Evolutionary conservation across 2,888 invertebrate genomes (phyloP).

Genomic region (Gandaritis pyraliata): DNA sequence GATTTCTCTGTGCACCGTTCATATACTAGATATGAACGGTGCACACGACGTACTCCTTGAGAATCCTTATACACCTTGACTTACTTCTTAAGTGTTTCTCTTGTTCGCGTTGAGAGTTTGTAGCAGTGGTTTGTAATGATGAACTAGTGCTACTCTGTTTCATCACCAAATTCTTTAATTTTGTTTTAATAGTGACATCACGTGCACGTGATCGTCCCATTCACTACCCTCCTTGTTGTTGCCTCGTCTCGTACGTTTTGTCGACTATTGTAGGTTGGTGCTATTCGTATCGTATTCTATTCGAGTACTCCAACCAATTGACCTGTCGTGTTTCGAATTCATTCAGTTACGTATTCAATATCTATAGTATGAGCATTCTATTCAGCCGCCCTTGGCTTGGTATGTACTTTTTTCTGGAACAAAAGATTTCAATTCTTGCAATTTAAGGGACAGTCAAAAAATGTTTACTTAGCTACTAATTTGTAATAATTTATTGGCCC

Average conservation of each 20-base stretch:
- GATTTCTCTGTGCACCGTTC: background rate
- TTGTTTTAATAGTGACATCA: background rate
- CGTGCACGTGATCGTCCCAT: background rate
- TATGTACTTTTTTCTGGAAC: background rate
- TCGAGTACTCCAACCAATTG: conserved; percentile 22
- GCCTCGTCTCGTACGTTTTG: background rate
- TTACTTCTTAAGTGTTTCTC: background rate
- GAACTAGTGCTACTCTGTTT: too few species aligned
- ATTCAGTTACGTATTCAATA: conserved; percentile 17
- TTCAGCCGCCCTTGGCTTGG: background rate
- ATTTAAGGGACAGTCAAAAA: background rate
- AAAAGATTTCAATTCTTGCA: background rate
- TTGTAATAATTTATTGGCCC: background rate
- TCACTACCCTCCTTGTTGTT: background rate
- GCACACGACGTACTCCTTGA: too few species aligned
- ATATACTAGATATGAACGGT: background rate
- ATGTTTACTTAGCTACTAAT: background rate
- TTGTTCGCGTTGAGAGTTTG: background rate
- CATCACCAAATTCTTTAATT: background rate
- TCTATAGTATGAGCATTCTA: background rate
- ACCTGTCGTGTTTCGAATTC: conserved; percentile 15
- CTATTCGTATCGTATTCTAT: conserved; percentile 5
- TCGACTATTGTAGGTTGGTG: background rate
- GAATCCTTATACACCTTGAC: background rate
- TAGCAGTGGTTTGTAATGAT: background rate